phyloP scores from a whole-genome alignment of 1,140 invertebrate species.

The Dendrolimus punctatus region DNA sequence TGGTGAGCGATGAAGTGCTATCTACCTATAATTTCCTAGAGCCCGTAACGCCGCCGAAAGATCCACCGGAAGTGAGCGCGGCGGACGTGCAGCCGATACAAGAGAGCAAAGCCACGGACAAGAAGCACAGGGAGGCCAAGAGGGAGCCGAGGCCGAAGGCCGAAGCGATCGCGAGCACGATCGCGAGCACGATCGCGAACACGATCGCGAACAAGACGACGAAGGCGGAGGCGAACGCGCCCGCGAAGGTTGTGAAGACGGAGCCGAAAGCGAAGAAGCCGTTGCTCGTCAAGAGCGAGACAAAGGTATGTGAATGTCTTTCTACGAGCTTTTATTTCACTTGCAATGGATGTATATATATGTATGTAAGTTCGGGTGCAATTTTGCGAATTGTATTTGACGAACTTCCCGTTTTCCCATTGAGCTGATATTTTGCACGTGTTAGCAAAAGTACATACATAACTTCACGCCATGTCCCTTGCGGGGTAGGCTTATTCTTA shows the following conservation, averaged over 20 bases:
- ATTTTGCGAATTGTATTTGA: too few species aligned
- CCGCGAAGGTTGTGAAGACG: conserved; percentile 11
- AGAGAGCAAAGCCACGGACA: conserved; percentile 21
- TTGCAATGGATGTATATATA: too few species aligned
- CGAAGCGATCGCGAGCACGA: conserved; percentile 9
- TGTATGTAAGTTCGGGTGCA: too few species aligned
- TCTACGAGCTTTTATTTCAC: too few species aligned
- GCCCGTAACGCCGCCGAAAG: conserved; percentile 18
- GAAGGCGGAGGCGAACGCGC: conserved; percentile 20
- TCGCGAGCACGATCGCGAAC: conserved; percentile 19
- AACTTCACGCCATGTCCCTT: too few species aligned
- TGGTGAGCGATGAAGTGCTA: too few species aligned
- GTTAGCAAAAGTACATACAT: too few species aligned
- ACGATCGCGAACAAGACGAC: conserved; percentile 30
- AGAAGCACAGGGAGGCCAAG: conserved; percentile 24
- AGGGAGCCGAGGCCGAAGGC: conserved; percentile 17
- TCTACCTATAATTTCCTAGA: too few species aligned
- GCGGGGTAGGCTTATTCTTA: too few species aligned
- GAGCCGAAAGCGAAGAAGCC: conserved; percentile 33
- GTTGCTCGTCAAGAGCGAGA: conserved; percentile 29
- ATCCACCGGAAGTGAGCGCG: conserved; percentile 44
- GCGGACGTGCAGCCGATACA: conserved; percentile 31
- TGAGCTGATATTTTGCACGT: too few species aligned
- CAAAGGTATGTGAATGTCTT: conserved; percentile 3
- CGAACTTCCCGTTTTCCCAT: too few species aligned